Percentiles rank a stretch among this genome's conserved stretches.
These are phyloP conservation scores for Helostoma temminkii DNA, from an alignment of 2,797 vertebrate species.

Conservation along the genomic window DNA sequence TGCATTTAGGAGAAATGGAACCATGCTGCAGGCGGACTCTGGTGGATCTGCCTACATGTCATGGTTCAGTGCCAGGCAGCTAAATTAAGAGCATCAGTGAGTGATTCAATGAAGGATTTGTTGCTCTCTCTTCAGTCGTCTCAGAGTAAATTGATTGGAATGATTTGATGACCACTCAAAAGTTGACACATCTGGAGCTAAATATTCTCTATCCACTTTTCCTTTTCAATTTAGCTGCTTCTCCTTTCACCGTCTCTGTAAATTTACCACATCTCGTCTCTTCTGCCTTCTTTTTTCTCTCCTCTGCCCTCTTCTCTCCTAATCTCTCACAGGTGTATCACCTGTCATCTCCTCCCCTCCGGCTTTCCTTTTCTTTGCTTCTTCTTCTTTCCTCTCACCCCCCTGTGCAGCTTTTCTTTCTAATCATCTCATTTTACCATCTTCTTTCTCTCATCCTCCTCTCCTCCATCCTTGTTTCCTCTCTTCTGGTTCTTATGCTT, in stretches of 20 bases:
- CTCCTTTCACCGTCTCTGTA: not conserved
- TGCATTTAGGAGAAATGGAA: constrained; percentile 7
- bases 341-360: not conserved
- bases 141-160: constrained; percentile 19
- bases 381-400: too few relatives aligned
- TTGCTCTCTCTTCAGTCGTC: constrained; percentile 8
- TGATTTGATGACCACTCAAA: constrained; percentile 18
- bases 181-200: not conserved
- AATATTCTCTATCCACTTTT: not conserved
- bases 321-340: not conserved
- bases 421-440: not conserved
- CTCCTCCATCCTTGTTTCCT: not conserved
- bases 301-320: fast-evolving
- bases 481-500: not conserved
- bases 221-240: not conserved
- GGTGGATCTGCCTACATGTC: constrained; percentile 24
- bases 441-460: not conserved
- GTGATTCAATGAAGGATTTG: constrained; percentile 20
- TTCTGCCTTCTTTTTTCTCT: not conserved
- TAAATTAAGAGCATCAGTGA: constrained; percentile 38
- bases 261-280: not conserved
- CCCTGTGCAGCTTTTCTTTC: too few relatives aligned
- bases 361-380: not conserved
- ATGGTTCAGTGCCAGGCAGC: constrained; percentile 13
- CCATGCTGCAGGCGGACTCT: not conserved